Percentiles rank a stretch among this genome's conserved stretches.
phyloP scores from a whole-genome alignment of 2,888 invertebrate genomes.

The Prosopocoilus inquinatus region DNA sequence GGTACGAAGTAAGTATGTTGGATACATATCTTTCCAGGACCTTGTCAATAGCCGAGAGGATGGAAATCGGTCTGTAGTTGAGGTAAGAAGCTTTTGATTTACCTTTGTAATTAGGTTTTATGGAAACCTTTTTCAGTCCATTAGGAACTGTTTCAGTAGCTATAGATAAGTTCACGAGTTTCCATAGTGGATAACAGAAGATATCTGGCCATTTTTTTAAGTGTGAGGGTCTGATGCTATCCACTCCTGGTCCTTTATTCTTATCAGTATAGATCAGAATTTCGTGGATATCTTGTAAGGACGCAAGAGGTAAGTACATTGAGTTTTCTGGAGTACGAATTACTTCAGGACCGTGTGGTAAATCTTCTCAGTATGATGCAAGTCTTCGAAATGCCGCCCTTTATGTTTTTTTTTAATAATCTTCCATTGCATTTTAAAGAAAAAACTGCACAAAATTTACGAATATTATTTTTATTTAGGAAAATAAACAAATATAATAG shows the following conservation, averaged over 20 bases:
- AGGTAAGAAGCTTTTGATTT: neutral
- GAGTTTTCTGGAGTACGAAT: neutral
- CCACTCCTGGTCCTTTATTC: constrained; percentile 1
- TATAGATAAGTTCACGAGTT: neutral
- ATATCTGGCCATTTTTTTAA: neutral
- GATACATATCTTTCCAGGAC: neutral
- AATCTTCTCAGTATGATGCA: no score
- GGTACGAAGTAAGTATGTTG: neutral
- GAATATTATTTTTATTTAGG: no score
- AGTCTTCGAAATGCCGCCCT: no score
- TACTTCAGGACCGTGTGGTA: neutral
- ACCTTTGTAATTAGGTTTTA: neutral
- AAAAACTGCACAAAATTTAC: no score
- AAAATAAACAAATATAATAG: no score
- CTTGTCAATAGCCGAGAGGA: neutral
- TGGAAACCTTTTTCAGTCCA: neutral
- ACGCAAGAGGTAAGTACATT: neutral
- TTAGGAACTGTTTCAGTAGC: neutral
- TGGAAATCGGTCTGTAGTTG: neutral
- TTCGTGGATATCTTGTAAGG: neutral
- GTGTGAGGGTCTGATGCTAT: neutral
- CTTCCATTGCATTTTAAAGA: no score
- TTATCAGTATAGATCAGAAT: neutral
- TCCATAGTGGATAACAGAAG: neutral
- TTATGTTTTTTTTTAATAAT: no score